Conservation (phyloP, 2,797 vertebrate species). For the Esox masquinongy region DNA sequence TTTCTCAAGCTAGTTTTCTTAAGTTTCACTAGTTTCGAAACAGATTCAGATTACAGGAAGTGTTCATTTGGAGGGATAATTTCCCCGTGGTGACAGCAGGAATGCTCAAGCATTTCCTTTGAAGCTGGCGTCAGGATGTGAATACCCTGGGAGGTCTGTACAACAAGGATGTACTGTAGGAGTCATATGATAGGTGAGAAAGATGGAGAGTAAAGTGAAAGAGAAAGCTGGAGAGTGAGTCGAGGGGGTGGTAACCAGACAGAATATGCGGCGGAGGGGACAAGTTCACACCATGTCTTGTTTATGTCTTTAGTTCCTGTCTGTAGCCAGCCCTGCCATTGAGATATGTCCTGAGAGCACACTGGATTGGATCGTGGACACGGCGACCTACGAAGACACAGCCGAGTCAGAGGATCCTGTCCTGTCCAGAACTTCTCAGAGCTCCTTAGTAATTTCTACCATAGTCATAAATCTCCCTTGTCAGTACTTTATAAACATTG, state of each 20-base stretch:
- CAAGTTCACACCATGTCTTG: neutral
- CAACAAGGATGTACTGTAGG: neutral
- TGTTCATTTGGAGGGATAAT: neutral
- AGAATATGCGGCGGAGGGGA: neutral
- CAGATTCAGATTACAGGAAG: neutral
- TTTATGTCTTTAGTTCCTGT: slow-evolving; percentile 9
- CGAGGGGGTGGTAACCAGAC: neutral
- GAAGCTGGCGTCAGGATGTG: neutral
- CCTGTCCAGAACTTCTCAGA: neutral
- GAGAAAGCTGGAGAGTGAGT: neutral
- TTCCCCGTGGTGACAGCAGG: neutral
- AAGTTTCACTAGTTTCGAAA: neutral
- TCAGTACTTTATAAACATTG: neutral
- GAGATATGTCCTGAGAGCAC: neutral
- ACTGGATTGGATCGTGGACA: neutral
- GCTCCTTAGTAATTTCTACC: neutral
- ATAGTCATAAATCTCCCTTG: neutral
- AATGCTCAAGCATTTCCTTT: neutral
- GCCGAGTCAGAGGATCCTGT: neutral
- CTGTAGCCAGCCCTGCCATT: neutral
- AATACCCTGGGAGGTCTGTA: neutral
- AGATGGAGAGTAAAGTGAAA: too few species aligned
- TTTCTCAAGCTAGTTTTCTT: neutral
- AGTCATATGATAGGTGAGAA: neutral
- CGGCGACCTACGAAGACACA: neutral